These are phyloP conservation scores for Centrocercus urophasianus DNA, from an alignment of 2,113 vertebrate species.

Conservation along the genomic window DNA sequence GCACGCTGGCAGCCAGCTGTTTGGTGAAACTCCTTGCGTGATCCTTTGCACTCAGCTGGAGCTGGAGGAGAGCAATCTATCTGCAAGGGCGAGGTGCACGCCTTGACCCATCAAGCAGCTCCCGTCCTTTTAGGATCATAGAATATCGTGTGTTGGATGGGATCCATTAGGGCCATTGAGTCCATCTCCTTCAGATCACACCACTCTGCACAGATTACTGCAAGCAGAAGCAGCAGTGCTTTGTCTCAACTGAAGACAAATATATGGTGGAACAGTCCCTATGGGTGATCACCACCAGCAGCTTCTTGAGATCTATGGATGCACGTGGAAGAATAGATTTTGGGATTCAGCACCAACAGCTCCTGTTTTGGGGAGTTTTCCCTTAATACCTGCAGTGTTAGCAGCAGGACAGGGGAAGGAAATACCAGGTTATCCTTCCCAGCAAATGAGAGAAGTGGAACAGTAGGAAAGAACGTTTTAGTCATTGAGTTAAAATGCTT, in stretches of 20 bases:
- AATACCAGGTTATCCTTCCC: constrained; percentile 12
- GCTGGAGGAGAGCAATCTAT: neutral
- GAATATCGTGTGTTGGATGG: too few relatives aligned
- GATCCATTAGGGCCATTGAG: too few relatives aligned
- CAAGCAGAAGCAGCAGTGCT: neutral
- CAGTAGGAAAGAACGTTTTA: constrained; percentile 23
- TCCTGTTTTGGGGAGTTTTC: neutral
- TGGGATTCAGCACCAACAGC: neutral
- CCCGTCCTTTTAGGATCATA: neutral
- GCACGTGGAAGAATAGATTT: neutral
- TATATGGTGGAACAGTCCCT: fast-evolving
- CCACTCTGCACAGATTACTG: neutral
- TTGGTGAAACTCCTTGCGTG: fast-evolving
- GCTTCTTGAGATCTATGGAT: neutral
- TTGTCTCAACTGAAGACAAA: fast-evolving
- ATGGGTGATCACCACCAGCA: neutral
- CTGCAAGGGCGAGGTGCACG: fast-evolving
- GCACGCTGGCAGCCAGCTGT: neutral
- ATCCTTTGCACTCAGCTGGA: neutral
- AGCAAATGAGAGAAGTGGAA: neutral
- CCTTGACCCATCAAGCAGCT: fast-evolving
- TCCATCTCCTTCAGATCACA: too few relatives aligned
- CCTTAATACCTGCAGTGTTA: neutral
- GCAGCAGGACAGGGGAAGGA: neutral
- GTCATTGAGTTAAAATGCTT: neutral